Conservation (phyloP, 1,140 invertebrate genomes). For the Goniozus legneri region DNA sequence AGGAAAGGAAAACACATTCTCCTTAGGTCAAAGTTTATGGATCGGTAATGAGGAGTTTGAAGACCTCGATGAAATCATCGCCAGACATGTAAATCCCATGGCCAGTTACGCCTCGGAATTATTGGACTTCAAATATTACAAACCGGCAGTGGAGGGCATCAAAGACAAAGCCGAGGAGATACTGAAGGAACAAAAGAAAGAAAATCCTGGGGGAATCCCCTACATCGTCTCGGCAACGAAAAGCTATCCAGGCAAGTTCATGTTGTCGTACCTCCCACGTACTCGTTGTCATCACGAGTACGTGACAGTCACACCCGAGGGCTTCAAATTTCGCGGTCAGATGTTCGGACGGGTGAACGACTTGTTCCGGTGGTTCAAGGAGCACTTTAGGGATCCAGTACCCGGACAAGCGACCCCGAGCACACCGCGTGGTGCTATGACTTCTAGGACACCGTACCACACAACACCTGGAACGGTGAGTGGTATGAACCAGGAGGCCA, state of each 20-base stretch:
- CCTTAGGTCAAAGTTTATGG: slow-evolving; percentile 80
- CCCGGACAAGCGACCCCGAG: slow-evolving; percentile 70
- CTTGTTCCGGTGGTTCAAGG: slow-evolving; percentile 95
- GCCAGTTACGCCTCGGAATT: slow-evolving; percentile 87
- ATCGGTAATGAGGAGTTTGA: slow-evolving; percentile 92
- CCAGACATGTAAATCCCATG: slow-evolving; percentile 94
- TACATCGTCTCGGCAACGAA: slow-evolving; percentile 85
- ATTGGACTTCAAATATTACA: slow-evolving; percentile 88
- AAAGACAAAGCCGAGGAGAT: slow-evolving; percentile 85
- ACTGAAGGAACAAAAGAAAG: slow-evolving; percentile 81
- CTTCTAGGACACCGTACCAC: slow-evolving; percentile 65
- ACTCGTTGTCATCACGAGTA: slow-evolving; percentile 85
- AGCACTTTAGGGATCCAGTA: slow-evolving; percentile 90
- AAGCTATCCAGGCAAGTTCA: slow-evolving; percentile 91
- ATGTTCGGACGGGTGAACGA: slow-evolving; percentile 81
- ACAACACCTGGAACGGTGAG: slow-evolving; percentile 62
- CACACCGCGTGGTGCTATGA: slow-evolving; percentile 62
- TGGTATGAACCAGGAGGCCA: slow-evolving; percentile 64
- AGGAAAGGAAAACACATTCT: slow-evolving; percentile 96
- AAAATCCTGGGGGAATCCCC: slow-evolving; percentile 84
- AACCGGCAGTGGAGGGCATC: slow-evolving; percentile 66
- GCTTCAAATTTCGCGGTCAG: slow-evolving; percentile 85
- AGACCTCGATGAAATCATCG: slow-evolving; percentile 98
- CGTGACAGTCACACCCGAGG: slow-evolving; percentile 86
- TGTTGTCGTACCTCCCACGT: slow-evolving; percentile 90